These are phyloP conservation scores for Netelia inedita DNA, from an alignment of 2,888 invertebrate genomes.

Conservation along the genomic window DNA sequence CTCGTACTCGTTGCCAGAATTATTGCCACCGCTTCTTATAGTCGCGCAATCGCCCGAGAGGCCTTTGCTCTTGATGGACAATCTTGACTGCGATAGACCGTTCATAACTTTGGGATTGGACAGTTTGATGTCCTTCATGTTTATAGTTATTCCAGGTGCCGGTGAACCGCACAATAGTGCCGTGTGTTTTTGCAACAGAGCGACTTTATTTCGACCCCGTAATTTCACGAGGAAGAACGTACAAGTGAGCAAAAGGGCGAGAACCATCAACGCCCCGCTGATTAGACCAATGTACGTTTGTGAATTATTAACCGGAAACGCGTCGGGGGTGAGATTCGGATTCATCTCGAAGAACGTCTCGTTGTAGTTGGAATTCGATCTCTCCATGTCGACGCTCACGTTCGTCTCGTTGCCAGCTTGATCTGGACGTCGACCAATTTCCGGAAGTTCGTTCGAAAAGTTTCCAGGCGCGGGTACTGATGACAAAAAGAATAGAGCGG, in stretches of 20 bases:
- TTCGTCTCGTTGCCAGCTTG: conserved; percentile 71
- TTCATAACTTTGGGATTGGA: conserved; percentile 87
- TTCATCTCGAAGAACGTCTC: conserved; percentile 78
- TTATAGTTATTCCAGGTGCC: conserved; percentile 87
- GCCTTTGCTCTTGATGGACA: conserved; percentile 85
- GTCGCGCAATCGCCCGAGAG: conserved; percentile 77
- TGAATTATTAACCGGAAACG: conserved; percentile 87
- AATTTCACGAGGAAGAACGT: conserved; percentile 89
- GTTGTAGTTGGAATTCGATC: conserved; percentile 73
- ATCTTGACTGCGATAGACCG: conserved; percentile 86
- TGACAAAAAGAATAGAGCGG: background rate
- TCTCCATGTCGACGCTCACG: conserved; percentile 61
- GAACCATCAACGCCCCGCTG: conserved; percentile 89
- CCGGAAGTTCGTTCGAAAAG: conserved; percentile 72
- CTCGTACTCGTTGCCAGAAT: conserved; percentile 83
- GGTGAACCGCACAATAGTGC: conserved; percentile 87
- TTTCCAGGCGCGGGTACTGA: conserved; percentile 72
- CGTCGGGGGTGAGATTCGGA: conserved; percentile 86
- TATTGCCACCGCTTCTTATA: conserved; percentile 85
- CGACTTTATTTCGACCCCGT: conserved; percentile 88
- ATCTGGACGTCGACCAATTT: conserved; percentile 66
- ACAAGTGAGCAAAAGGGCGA: conserved; percentile 89
- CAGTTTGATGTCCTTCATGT: conserved; percentile 88
- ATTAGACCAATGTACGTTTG: conserved; percentile 86
- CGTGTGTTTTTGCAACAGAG: conserved; percentile 88